Evolutionary conservation across 2,888 invertebrate genomes (phyloP).

Genomic region (Spilosoma lubricipeda): DNA sequence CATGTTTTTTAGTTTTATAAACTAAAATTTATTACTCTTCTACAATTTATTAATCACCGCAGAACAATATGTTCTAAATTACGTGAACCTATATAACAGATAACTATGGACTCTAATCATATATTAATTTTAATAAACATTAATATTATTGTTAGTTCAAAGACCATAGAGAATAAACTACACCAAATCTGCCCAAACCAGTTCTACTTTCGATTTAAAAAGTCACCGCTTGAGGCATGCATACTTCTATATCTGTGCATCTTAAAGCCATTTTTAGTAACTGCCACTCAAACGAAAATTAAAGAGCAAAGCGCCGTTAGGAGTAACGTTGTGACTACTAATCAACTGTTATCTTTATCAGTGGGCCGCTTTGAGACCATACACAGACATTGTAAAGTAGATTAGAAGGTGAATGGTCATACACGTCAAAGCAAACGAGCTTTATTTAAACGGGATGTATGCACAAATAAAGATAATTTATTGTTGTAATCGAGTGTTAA

Average conservation of each 20-base stretch:
- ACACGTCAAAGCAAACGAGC: background rate
- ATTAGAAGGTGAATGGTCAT: background rate
- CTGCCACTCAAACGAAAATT: conserved; percentile 62
- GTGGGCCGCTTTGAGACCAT: conserved; percentile 37
- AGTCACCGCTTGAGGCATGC: background rate
- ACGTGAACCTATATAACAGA: background rate
- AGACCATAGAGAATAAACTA: background rate
- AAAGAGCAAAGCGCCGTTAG: conserved; percentile 69
- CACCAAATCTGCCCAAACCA: background rate
- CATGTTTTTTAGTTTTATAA: too few species aligned
- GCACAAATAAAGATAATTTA: background rate
- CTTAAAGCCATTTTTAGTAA: conserved; percentile 27
- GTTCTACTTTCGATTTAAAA: conserved; percentile 9
- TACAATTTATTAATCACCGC: too few species aligned
- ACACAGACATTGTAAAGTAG: background rate
- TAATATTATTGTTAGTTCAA: background rate
- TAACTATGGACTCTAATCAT: background rate
- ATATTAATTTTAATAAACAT: background rate
- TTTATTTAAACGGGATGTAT: background rate
- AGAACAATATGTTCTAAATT: too few species aligned
- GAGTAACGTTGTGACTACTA: conserved; percentile 61
- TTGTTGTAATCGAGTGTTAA: background rate
- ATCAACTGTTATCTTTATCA: conserved; percentile 70
- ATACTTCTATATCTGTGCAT: conserved; percentile 31
- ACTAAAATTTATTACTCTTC: too few species aligned